These are phyloP conservation scores for Tinamus guttatus DNA, from an alignment of 2,113 vertebrate species.

Conservation along the genomic window DNA sequence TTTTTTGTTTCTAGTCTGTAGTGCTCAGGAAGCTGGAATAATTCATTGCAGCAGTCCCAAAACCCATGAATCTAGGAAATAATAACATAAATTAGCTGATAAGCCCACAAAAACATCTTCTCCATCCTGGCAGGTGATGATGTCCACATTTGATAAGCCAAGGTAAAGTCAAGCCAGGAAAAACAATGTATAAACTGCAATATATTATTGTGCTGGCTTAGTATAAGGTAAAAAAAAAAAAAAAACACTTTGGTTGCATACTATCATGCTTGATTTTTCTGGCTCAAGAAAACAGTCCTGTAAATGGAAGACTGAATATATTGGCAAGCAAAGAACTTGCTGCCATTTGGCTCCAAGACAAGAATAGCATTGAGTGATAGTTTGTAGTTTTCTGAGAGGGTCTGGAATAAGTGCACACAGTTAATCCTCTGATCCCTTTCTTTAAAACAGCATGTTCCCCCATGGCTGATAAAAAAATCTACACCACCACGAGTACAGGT, in stretches of 20 bases:
- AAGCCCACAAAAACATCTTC: neutral
- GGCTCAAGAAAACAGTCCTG: neutral
- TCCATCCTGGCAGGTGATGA: conserved; percentile 16
- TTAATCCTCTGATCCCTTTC: neutral
- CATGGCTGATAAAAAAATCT: neutral
- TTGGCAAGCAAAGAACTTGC: neutral
- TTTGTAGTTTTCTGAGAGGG: neutral
- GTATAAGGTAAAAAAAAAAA: neutral
- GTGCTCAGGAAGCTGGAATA: neutral
- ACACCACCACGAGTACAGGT: neutral
- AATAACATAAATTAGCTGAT: conserved; percentile 5
- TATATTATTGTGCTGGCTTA: conserved; percentile 5
- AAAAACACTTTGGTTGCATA: neutral
- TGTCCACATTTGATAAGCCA: conserved; percentile 48
- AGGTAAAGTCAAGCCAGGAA: conserved; percentile 7
- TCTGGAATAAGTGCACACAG: neutral
- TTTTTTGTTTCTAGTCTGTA: neutral
- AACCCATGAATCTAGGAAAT: neutral
- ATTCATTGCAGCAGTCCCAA: neutral
- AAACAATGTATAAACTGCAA: conserved; percentile 28
- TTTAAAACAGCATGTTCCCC: neutral
- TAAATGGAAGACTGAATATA: neutral
- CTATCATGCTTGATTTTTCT: neutral
- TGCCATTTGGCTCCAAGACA: conserved; percentile 9
- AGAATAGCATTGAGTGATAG: neutral